These are phyloP conservation scores for Crioceris asparagi DNA, from an alignment of 2,888 invertebrate species.

Conservation along the genomic window DNA sequence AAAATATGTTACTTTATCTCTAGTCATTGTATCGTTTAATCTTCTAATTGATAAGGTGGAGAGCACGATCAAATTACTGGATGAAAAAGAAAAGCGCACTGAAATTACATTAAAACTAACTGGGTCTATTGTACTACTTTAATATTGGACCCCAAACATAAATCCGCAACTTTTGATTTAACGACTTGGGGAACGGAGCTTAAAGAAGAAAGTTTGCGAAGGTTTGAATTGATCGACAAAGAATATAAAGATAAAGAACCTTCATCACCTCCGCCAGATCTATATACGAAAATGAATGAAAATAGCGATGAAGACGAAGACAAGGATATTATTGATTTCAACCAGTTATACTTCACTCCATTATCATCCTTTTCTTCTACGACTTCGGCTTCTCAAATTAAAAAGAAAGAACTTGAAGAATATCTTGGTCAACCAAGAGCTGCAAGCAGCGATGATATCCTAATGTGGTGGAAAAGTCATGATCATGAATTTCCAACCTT, in stretches of 20 bases:
- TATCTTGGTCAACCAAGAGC: constrained; percentile 10
- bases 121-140: constrained; percentile 21
- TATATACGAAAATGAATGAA: background rate
- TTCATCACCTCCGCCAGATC: background rate
- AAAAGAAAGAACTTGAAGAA: constrained; percentile 7
- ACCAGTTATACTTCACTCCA: background rate
- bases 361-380: background rate
- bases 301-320: constrained; percentile 2
- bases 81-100: constrained; percentile 13
- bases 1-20: constrained; percentile 18
- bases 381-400: too few species aligned
- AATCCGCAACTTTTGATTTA: constrained; percentile 18
- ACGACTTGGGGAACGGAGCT: constrained; percentile 15
- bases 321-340: constrained; percentile 1
- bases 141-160: constrained; percentile 22
- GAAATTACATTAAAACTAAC: constrained; percentile 19
- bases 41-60: constrained; percentile 19
- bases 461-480: constrained; percentile 17
- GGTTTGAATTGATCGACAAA: constrained; percentile 1
- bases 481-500: too few species aligned
- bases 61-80: constrained; percentile 13
- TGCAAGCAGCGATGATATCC: constrained; percentile 8
- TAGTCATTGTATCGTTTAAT: constrained; percentile 16
- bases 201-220: constrained; percentile 2
- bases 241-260: background rate